Percentiles rank a stretch among this genome's conserved stretches.
phyloP scores from a whole-genome alignment of 1,140 invertebrate genomes.

The Zaprionus davidi region DNA sequence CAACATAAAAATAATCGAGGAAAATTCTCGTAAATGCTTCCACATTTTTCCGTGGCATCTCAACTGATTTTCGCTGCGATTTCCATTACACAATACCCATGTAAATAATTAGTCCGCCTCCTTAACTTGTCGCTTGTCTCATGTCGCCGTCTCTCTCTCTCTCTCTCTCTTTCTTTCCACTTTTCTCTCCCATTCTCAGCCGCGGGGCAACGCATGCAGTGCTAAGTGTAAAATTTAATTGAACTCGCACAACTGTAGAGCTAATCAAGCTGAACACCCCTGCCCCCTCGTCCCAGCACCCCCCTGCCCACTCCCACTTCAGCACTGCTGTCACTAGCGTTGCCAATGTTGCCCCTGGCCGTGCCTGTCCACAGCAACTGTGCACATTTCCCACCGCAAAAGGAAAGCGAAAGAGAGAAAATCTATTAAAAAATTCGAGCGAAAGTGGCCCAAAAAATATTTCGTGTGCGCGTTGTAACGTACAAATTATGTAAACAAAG shows the following conservation, averaged over 20 bases:
- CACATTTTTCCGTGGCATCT: neutral
- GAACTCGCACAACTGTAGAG: slow-evolving; percentile 51
- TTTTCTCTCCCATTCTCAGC: slow-evolving; percentile 1
- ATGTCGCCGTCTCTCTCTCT: neutral
- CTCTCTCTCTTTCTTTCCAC: neutral
- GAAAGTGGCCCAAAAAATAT: slow-evolving; percentile 74
- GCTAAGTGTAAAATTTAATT: slow-evolving; percentile 70
- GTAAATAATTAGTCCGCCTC: slow-evolving; percentile 9
- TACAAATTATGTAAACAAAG: slow-evolving; percentile 81
- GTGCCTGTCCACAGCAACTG: slow-evolving; percentile 56
- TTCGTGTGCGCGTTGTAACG: slow-evolving; percentile 79
- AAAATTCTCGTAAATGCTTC: slow-evolving; percentile 34
- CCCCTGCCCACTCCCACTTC: neutral
- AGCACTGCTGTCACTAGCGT: neutral
- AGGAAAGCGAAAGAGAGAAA: slow-evolving; percentile 47
- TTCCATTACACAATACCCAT: neutral
- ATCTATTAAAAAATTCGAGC: slow-evolving; percentile 73
- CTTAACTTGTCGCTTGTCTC: neutral
- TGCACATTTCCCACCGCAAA: slow-evolving; percentile 62
- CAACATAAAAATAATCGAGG: slow-evolving; percentile 76
- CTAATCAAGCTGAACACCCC: slow-evolving; percentile 41
- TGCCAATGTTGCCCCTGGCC: neutral
- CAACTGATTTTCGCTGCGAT: slow-evolving; percentile 2
- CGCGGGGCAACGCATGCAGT: slow-evolving; percentile 41
- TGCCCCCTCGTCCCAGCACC: neutral